Base-by-base conservation (phyloP, 2,888 invertebrate species). In the Crepidodera aurea region DNA sequence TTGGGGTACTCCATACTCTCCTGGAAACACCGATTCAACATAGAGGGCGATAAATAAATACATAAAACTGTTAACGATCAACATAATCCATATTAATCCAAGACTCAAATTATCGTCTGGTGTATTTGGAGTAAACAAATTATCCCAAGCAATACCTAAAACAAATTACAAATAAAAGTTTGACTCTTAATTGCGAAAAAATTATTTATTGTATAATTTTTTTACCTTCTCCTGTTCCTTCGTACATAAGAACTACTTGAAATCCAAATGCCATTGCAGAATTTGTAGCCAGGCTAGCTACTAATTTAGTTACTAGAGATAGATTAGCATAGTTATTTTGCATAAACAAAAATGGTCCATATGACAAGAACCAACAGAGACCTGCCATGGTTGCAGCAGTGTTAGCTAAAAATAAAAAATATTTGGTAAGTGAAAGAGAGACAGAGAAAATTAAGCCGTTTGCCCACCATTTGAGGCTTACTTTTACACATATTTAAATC, bases 11-110 rank as follows among this genome's bases (percentile, higher is more conserved):
- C 96, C 96, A 78, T 86, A 93, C 10, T 91, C 90, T 8, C 96
- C 96, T 0, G 96, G 96, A 65, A 89, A 84, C 7, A 97, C 87
- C 69, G 91, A 91, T 79, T 96, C 96, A 19, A 96, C 81, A 77
- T 96, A 97, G 68, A 95, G 82, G 0, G 96, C 90, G 32, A 95
- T 78, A 1, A 90, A 60, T 77, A 92, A 84, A 75, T 94, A 93
- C 0, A 94, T 48, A 0, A 89, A 53, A 7, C 85, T 82, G 75
- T 92, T 90, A 1, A 91, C 65, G 12, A 89, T 74, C 72, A 96
- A 79, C 84, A 94, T 89, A 1, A 92, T 72, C 46, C 94, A 82
- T 34, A 91, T 85, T 70, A 88, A 84, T 1, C 90, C 90, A 70
- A 94, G 82, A 0, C 88, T 82, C 60, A 93, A 83, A 48, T 85